phyloP scores from a whole-genome alignment of 1,140 invertebrate species.

The Pissodes strobi region DNA sequence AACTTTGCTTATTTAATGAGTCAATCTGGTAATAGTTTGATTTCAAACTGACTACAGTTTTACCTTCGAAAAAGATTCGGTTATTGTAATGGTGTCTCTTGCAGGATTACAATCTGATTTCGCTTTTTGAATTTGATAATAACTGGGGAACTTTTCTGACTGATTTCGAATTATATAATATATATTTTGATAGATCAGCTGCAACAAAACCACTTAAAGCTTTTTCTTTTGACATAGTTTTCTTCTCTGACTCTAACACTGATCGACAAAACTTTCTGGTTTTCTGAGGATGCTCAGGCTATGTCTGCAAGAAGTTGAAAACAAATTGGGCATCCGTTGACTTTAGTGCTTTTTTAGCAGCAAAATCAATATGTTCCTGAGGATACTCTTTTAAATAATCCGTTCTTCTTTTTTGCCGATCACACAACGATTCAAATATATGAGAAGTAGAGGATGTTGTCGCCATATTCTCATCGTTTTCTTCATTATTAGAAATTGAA shows the following conservation, averaged over 20 bases:
- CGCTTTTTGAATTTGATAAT: background rate
- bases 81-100: background rate
- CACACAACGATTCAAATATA: background rate
- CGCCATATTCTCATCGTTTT: no score
- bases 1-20: background rate
- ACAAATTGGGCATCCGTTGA: background rate
- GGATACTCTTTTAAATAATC: background rate
- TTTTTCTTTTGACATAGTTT: background rate
- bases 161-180: background rate
- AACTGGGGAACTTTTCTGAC: background rate
- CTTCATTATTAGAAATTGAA: no score
- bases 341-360: background rate
- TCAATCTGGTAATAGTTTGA: no score
- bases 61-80: no score
- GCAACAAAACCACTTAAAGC: background rate
- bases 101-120: background rate
- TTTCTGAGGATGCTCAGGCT: background rate
- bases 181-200: background rate
- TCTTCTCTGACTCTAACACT: background rate
- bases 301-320: background rate
- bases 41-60: no score
- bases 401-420: background rate
- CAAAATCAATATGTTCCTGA: background rate
- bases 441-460: no score
- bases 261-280: background rate